These are phyloP conservation scores for Tursiops truncatus DNA, from an alignment of 2,113 vertebrate genomes.

Conservation along the genomic window DNA sequence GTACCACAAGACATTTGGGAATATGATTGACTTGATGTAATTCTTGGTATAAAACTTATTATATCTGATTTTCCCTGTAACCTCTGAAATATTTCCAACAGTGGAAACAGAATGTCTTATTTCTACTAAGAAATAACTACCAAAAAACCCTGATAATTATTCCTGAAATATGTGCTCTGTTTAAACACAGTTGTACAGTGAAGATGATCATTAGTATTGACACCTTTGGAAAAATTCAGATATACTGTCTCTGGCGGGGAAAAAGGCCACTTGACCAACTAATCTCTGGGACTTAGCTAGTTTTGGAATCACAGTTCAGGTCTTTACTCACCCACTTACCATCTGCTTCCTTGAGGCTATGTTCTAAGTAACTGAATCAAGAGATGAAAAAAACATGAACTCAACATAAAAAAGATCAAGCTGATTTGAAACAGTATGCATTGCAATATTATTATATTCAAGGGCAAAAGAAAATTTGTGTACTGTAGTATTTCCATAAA, in stretches of 20 bases:
- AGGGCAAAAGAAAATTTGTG: neutral
- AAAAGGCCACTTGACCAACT: conserved; percentile 18
- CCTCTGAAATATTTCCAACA: neutral
- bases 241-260: too few species aligned
- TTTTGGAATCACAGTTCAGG: conserved; percentile 47
- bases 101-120: neutral
- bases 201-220: neutral
- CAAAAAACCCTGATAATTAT: neutral
- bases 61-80: neutral
- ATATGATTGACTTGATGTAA: neutral
- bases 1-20: neutral
- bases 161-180: neutral
- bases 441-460: neutral
- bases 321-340: conserved; percentile 62
- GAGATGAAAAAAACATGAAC: conserved; percentile 59
- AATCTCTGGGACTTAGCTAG: conserved; percentile 49
- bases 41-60: neutral
- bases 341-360: conserved; percentile 71
- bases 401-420: neutral
- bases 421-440: neutral
- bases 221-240: neutral
- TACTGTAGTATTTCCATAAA: neutral
- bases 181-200: neutral
- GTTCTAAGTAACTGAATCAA: conserved; percentile 51
- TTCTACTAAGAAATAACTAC: neutral